Evolutionary conservation across 2,888 invertebrate species (phyloP).

Genomic region (Uloborus plumipes): DNA sequence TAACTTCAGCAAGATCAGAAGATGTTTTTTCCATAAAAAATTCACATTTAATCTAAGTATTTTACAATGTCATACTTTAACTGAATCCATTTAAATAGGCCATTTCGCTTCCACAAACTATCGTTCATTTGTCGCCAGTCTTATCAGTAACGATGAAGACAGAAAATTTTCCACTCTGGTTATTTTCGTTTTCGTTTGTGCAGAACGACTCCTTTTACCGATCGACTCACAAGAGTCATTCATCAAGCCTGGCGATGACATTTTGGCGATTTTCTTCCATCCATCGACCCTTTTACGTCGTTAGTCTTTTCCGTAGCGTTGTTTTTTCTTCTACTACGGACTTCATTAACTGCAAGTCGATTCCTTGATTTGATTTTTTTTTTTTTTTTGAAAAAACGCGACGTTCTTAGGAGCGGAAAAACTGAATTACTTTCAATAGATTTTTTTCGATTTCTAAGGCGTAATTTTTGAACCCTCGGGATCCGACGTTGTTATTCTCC

Average conservation of each 20-base stretch:
- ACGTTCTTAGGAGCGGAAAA: constrained; percentile 34
- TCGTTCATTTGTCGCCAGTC: too few relatives aligned
- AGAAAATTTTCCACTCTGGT: too few relatives aligned
- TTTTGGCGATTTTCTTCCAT: constrained; percentile 55
- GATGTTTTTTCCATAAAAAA: too few relatives aligned
- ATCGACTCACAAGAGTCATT: constrained; percentile 35
- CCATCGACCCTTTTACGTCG: constrained; percentile 44
- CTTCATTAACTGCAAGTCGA: constrained; percentile 52
- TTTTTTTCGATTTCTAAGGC: constrained; percentile 15
- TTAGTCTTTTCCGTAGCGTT: constrained; percentile 31
- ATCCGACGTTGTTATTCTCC: constrained; percentile 17
- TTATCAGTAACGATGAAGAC: too few relatives aligned
- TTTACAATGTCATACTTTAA: too few relatives aligned
- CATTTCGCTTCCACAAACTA: too few relatives aligned
- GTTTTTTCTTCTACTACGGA: constrained; percentile 31
- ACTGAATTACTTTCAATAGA: constrained; percentile 52
- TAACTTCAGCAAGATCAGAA: too few relatives aligned
- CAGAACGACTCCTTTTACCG: constrained; percentile 32
- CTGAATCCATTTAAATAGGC: too few relatives aligned
- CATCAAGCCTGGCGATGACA: constrained; percentile 49
- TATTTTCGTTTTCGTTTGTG: not conserved
- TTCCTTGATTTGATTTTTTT: constrained; percentile 8
- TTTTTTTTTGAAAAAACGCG: not conserved
- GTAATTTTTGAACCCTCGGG: constrained; percentile 52
- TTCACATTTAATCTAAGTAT: too few relatives aligned